phyloP scores from a whole-genome alignment of 2,797 vertebrate genomes.

The Amphiprion clarkii region DNA sequence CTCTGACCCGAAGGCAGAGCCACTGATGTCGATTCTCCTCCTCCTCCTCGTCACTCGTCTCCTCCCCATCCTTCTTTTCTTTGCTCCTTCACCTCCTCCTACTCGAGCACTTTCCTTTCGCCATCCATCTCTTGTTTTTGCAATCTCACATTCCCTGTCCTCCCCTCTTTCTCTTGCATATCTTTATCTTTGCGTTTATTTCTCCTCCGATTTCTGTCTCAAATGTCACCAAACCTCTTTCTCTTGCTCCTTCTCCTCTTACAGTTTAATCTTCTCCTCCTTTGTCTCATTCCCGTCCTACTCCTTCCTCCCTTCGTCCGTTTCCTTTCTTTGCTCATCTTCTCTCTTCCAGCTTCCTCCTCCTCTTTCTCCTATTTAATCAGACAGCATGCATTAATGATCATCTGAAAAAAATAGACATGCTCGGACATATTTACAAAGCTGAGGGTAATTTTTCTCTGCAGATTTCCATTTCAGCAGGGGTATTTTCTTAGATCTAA shows the following conservation, averaged over 20 bases:
- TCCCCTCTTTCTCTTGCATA: conserved; percentile 1
- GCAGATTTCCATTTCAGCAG: background rate
- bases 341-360: conserved; percentile 11
- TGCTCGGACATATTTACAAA: background rate
- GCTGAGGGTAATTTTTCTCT: conserved; percentile 2
- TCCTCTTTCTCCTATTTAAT: conserved; percentile 16
- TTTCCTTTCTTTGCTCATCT: conserved; percentile 26
- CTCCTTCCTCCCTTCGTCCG: conserved; percentile 7
- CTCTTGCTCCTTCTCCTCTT: conserved; percentile 35
- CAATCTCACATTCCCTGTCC: conserved; percentile 15
- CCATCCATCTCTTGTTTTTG: conserved; percentile 34
- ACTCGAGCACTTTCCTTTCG: conserved; percentile 5
- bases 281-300: conserved; percentile 2
- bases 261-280: conserved; percentile 32
- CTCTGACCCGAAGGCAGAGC: conserved; percentile 67
- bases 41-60: conserved; percentile 57
- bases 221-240: conserved; percentile 34
- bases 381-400: conserved; percentile 33
- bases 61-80: conserved; percentile 45
- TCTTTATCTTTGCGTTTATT: conserved; percentile 38
- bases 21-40: conserved; percentile 48
- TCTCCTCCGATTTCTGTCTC: conserved; percentile 34
- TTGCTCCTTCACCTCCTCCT: conserved; percentile 13
- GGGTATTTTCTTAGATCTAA: too few relatives aligned
- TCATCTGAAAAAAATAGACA: conserved; percentile 7